These are phyloP conservation scores for Etia nguti DNA, from an alignment of 2,113 vertebrate species.

Conservation along the genomic window DNA sequence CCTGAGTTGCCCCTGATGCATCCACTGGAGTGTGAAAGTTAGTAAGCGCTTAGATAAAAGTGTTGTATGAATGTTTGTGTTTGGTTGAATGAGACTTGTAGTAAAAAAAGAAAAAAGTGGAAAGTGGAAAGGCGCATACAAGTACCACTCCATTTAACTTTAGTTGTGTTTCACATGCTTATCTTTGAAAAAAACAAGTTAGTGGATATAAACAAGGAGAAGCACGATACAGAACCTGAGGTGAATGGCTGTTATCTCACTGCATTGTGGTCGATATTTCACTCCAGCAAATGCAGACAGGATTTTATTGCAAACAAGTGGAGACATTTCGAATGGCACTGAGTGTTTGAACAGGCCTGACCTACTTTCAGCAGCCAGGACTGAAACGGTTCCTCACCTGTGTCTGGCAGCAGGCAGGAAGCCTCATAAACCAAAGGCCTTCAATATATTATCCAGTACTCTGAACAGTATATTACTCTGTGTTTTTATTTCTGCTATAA, in stretches of 20 bases:
- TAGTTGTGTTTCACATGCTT: neutral
- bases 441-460: constrained; percentile 13
- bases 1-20: neutral
- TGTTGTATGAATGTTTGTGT: neutral
- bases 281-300: constrained; percentile 14
- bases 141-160: neutral
- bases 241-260: constrained; percentile 18
- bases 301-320: constrained; percentile 45
- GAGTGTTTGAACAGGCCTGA: constrained; percentile 60
- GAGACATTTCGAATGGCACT: constrained; percentile 45
- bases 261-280: constrained; percentile 38
- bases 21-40: neutral
- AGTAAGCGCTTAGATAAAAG: neutral
- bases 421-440: constrained; percentile 18
- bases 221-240: neutral
- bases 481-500: constrained; percentile 12
- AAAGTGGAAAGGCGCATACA: neutral
- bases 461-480: neutral
- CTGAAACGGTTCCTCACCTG: constrained; percentile 56
- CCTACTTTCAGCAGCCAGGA: constrained; percentile 58
- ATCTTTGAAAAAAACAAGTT: neutral
- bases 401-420: constrained; percentile 31
- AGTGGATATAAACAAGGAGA: constrained; percentile 29
- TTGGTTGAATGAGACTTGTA: neutral
- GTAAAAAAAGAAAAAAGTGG: neutral